Base-by-base conservation (phyloP, 1,140 invertebrate genomes). In the Helicoverpa zea region DNA sequence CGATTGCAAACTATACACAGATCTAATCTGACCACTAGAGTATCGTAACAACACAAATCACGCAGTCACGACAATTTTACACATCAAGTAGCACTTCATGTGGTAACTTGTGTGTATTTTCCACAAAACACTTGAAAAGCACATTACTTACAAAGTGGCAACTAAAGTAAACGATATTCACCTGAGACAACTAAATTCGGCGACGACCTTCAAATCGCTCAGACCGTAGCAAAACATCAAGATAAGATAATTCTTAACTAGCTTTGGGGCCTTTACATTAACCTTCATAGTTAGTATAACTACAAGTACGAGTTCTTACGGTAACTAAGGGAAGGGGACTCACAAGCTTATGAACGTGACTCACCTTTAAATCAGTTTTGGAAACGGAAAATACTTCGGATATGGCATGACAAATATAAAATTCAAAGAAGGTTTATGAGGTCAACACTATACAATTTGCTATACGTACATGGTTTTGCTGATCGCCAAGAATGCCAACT, bases 401-500 rank as follows among this genome's bases (percentile, higher is more conserved):
- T 68, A 47, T 29, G 70, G 75, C 43, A 79, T 66, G 52, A 79
- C 64, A 79, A 66, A 52, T 54, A 16, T 29, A 78, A 52, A 54
- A 43, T 78, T 52, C 51, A 66, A 63, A 78, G 61, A 78, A 64
- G 47, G 56, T 18, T 70, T 75, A 23, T 75, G 58, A 75, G 43
- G 56, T 75, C 58, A 51, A 75, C 43, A 61, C 56, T 66, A 16
- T 13, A 70, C 12, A 73, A 54, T 52, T 66, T 18, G 18, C 29
- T 16, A 82, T 93, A 94, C 94, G 64, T 95, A 95, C 95, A 91
- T 94, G 90, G 86, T 91, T 92, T 47, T 95, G 93, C 81, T 95
- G 94, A 75, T 92, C 92, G 16, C 95, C 95, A 18, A 95, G 92
- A 76, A 95, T 95, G 66, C 94, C 94, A 72, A 95, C 91, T 74